Evolutionary conservation across 1,140 invertebrate genomes (phyloP).

Genomic region (Drosophila repletoides): DNA sequence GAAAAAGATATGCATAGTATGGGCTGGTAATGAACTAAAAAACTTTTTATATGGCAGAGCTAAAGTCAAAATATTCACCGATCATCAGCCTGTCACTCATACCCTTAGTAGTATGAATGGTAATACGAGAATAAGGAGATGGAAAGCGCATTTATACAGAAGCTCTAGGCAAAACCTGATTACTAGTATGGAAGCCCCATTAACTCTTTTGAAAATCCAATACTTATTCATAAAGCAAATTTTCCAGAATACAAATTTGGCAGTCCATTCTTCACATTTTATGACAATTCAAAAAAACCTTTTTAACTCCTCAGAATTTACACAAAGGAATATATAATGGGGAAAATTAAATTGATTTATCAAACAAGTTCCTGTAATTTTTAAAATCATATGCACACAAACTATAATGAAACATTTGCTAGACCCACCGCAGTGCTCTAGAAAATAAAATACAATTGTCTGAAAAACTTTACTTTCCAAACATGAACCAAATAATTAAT

Average conservation of each 20-base stretch:
- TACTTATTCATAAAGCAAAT: background rate
- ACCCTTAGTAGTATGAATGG: background rate
- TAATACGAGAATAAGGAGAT: background rate
- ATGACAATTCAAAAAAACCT: constrained; percentile 29
- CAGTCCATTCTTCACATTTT: background rate
- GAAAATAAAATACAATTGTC: constrained; percentile 41
- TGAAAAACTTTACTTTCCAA: constrained; percentile 37
- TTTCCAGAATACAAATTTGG: background rate
- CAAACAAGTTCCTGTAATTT: constrained; percentile 14
- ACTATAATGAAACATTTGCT: constrained; percentile 14
- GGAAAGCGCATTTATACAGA: background rate
- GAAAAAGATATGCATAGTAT: constrained; percentile 70
- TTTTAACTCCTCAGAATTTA: constrained; percentile 20
- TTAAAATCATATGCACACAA: constrained; percentile 24
- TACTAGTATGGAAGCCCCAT: background rate
- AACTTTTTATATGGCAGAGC: constrained; percentile 54
- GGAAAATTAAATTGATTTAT: constrained; percentile 28
- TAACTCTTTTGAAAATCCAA: background rate
- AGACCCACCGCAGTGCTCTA: constrained; percentile 28
- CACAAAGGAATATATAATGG: constrained; percentile 23
- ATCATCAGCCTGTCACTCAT: background rate
- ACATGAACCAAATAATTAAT: constrained; percentile 24
- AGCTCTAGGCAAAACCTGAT: background rate
- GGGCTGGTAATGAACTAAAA: constrained; percentile 75
- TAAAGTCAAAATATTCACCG: constrained; percentile 49